Base-by-base conservation (phyloP, 2,888 invertebrate species). In the Machimus atricapillus region DNA sequence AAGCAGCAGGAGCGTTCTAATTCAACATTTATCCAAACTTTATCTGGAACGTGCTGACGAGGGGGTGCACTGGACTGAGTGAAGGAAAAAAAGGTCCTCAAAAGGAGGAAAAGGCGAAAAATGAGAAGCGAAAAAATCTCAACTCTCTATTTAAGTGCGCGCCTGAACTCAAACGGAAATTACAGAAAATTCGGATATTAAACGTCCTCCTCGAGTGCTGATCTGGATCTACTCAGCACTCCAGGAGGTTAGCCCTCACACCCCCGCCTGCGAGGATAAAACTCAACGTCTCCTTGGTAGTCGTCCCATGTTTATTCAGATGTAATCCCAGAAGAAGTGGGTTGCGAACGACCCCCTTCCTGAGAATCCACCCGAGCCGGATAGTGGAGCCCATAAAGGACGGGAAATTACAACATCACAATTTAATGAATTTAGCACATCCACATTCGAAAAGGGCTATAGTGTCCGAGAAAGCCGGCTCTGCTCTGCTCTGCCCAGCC, bases 321-420 rank as follows among this genome's bases (percentile, higher is more conserved):
- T 78, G 78, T 78, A 78, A 23, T 27, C 27, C 23, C 9, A 66
- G 66, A 66, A 66, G 78, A 78, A 78, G 81, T 79, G 87, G 85
- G 79, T 74, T 56, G 74, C 66, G 23, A 66, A 79, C 34, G 12
- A 78, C 37, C 43, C 43, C 76, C 76, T 16, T 14, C 78, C 78
- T 16, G 77, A 58, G 46, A 37, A 52, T 66, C 81, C 86, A 79
- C 40, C 82, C 58, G 31, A 27, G 83, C 82, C 87, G 86, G 87
- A 87, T 87, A 87, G 86, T 82, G 58, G 56, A 87, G 66, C 86
- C 86, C 86, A 87, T 87, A 87, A 87, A 87, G 77, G 82, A 87
- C 87, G 87, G 87, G 87, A 87, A 87, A 87, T 87, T 87, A 87
- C 87, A 87, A 87, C 58, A 87, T 87, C 87, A 86, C 87, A 87